Percentiles rank a stretch among this genome's conserved stretches.
Evolutionary conservation across 2,797 vertebrate genomes (phyloP).

Genomic region (Microhierax caerulescens): DNA sequence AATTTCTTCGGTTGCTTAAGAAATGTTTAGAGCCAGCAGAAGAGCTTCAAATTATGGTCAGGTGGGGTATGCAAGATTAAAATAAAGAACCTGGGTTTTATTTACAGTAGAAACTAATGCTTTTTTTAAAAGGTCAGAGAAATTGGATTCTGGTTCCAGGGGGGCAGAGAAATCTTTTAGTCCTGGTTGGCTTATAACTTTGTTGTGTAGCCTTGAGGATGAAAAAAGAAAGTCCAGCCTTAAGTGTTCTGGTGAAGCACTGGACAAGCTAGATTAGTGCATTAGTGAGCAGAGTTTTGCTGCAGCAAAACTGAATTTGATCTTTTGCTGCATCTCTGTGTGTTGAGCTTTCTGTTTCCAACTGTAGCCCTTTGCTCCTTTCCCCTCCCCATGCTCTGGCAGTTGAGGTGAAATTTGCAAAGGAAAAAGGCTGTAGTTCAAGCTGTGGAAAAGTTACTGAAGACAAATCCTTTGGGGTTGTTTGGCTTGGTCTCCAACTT

Average conservation of each 20-base stretch:
- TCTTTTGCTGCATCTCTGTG: neutral
- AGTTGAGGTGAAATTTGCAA: neutral
- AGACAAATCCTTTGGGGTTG: neutral
- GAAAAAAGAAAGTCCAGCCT: neutral
- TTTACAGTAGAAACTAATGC: neutral
- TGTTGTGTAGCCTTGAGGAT: neutral
- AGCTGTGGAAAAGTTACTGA: neutral
- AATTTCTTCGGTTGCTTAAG: constrained; percentile 48
- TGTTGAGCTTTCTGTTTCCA: constrained; percentile 22
- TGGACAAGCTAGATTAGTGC: neutral
- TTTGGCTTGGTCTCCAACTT: neutral
- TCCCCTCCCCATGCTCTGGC: neutral
- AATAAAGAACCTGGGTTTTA: neutral
- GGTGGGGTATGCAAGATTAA: neutral
- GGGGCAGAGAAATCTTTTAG: neutral
- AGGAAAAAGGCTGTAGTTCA: constrained; percentile 14
- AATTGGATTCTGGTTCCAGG: neutral
- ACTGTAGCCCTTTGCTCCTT: neutral
- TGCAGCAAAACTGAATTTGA: neutral
- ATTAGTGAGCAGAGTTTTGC: neutral
- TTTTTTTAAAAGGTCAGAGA: neutral
- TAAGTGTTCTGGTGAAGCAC: neutral
- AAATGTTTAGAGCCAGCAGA: neutral
- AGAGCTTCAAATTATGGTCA: neutral
- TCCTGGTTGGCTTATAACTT: neutral